Conservation (phyloP, 2,888 invertebrate genomes). For the Agrotis segetum region DNA sequence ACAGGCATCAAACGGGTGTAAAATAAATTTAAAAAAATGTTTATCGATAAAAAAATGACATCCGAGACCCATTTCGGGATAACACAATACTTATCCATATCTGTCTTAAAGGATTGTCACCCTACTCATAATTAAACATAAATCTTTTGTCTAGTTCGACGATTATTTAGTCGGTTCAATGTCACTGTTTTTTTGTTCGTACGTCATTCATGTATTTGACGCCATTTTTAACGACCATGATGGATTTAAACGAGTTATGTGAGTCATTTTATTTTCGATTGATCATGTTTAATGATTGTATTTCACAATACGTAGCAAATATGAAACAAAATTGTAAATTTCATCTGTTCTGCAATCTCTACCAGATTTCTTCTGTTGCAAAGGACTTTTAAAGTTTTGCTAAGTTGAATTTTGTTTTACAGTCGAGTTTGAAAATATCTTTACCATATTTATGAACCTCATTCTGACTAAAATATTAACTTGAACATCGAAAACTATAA, state of each 20-base stretch:
- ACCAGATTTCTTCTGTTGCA: no score
- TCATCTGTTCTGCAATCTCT: neutral
- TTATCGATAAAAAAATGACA: no score
- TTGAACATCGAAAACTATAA: no score
- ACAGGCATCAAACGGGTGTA: no score
- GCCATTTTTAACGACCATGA: slow-evolving; percentile 74
- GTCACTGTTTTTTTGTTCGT: slow-evolving; percentile 70
- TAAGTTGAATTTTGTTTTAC: no score
- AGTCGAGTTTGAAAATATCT: no score
- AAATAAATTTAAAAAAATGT: no score
- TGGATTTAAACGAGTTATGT: slow-evolving; percentile 62
- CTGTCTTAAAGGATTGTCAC: slow-evolving; percentile 21
- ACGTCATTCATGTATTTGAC: slow-evolving; percentile 69
- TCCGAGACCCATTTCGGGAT: no score
- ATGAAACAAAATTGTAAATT: fast-evolving
- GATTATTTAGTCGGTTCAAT: slow-evolving; percentile 79
- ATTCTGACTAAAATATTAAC: no score
- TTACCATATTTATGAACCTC: no score
- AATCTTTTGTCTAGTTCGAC: slow-evolving; percentile 82
- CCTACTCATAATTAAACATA: slow-evolving; percentile 79
- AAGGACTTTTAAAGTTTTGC: no score
- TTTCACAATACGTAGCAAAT: neutral
- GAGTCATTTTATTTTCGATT: slow-evolving; percentile 43
- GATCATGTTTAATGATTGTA: slow-evolving; percentile 4
- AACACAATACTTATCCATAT: no score